phyloP scores from a whole-genome alignment of 1,140 invertebrate genomes.

The Phortica variegata region DNA sequence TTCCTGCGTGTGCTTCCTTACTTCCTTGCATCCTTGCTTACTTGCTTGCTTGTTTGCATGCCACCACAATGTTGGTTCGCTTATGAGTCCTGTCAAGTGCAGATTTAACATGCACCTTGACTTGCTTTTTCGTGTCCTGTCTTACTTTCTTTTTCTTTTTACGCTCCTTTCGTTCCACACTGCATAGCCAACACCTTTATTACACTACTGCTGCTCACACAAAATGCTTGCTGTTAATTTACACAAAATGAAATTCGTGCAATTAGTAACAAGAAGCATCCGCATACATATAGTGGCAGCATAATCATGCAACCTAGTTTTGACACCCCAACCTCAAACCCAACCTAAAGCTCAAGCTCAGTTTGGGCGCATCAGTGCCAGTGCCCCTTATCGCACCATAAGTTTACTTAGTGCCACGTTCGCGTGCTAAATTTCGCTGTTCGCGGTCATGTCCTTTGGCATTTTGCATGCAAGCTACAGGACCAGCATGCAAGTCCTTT shows the following conservation, averaged over 20 bases:
- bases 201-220: slow-evolving; percentile 24
- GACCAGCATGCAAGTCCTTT: slow-evolving; percentile 1
- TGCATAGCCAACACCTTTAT: slow-evolving; percentile 2
- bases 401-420: slow-evolving; percentile 2
- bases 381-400: slow-evolving; percentile 10
- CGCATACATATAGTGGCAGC: slow-evolving; percentile 5
- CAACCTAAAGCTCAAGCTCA: slow-evolving; percentile 4
- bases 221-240: slow-evolving; percentile 52
- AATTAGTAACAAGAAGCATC: slow-evolving; percentile 36
- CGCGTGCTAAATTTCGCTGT: slow-evolving; percentile 28
- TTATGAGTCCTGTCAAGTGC: no score
- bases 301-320: slow-evolving; percentile 11
- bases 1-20: no score
- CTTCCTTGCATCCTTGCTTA: no score
- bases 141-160: slow-evolving; percentile 13
- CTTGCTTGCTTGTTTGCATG: no score
- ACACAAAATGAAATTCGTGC: slow-evolving; percentile 53
- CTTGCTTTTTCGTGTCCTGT: slow-evolving; percentile 6
- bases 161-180: background rate
- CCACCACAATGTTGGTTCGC: no score
- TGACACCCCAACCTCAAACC: slow-evolving; percentile 5
- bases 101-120: slow-evolving; percentile 1
- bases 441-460: slow-evolving; percentile 39
- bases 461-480: slow-evolving; percentile 27
- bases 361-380: slow-evolving; percentile 5